Conservation (phyloP, 2,797 vertebrate species). For the Emydoidea blandingii region DNA sequence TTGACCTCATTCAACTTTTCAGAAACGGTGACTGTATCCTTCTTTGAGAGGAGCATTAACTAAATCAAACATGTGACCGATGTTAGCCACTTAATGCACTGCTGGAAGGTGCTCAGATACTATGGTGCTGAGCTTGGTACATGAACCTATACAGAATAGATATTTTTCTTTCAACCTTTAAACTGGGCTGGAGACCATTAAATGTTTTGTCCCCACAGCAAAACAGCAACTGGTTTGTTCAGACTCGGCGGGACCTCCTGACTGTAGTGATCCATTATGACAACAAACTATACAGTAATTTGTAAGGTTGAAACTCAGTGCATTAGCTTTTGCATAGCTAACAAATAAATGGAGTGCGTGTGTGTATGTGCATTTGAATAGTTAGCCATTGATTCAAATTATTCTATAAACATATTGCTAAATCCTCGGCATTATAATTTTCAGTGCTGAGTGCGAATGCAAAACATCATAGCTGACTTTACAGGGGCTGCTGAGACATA, state of each 20-base stretch:
- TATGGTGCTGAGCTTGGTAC: neutral
- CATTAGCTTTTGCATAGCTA: constrained; percentile 30
- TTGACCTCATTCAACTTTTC: neutral
- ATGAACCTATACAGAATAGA: neutral
- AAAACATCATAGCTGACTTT: neutral
- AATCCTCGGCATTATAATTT: neutral
- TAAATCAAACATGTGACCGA: neutral
- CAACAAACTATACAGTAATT: constrained; percentile 73
- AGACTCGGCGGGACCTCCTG: constrained; percentile 49
- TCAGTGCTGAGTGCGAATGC: neutral
- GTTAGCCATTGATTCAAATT: constrained; percentile 61
- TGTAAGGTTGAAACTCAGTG: constrained; percentile 60
- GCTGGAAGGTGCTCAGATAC: neutral
- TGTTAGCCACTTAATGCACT: neutral
- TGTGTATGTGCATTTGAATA: constrained; percentile 55
- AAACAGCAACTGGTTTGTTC: constrained; percentile 76
- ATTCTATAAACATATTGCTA: constrained; percentile 56
- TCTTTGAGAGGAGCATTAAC: neutral
- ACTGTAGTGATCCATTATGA: constrained; percentile 45
- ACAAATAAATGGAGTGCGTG: constrained; percentile 37
- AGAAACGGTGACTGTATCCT: too few relatives aligned
- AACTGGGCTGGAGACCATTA: neutral
- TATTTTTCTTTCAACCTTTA: constrained; percentile 27
- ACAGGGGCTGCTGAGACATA: neutral
- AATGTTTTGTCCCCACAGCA: constrained; percentile 16